These are phyloP conservation scores for Chironomus riparius DNA, from an alignment of 2,888 invertebrate species.

Conservation along the genomic window DNA sequence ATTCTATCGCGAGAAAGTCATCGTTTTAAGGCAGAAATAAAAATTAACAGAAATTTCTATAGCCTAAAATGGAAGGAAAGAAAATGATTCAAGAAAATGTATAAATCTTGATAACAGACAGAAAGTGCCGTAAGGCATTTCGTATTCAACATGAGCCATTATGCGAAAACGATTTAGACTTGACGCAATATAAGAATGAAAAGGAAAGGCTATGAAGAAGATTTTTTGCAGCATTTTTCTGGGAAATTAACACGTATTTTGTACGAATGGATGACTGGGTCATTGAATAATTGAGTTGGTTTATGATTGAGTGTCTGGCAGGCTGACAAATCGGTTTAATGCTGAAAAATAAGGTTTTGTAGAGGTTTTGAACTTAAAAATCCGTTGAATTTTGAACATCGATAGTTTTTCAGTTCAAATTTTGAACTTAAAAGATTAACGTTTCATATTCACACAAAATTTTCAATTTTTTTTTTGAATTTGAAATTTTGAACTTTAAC, in stretches of 20 bases:
- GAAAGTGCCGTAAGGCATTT: background rate
- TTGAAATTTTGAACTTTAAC: too few relatives aligned
- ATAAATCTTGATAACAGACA: slow-evolving; percentile 9
- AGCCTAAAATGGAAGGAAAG: too few relatives aligned
- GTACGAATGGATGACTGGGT: too few relatives aligned
- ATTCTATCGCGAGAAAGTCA: background rate
- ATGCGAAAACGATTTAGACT: background rate
- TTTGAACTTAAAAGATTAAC: too few relatives aligned
- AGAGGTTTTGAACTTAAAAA: too few relatives aligned
- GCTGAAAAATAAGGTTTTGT: too few relatives aligned
- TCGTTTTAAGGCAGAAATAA: background rate
- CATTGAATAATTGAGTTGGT: background rate
- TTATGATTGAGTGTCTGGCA: background rate
- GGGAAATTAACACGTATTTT: too few relatives aligned
- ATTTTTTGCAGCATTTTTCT: background rate
- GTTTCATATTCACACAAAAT: too few relatives aligned
- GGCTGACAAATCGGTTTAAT: too few relatives aligned
- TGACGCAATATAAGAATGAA: background rate
- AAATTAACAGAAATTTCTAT: background rate
- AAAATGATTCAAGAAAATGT: background rate
- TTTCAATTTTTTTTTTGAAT: too few relatives aligned
- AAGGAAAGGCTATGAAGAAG: background rate
- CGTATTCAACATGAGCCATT: background rate
- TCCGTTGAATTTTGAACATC: too few relatives aligned
- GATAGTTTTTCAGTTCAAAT: too few relatives aligned